A percentile compares a stretch with the other conserved stretches of the same genome.
phyloP scores from a whole-genome alignment of 2,888 invertebrate genomes.

The Danaus chrysippus region DNA sequence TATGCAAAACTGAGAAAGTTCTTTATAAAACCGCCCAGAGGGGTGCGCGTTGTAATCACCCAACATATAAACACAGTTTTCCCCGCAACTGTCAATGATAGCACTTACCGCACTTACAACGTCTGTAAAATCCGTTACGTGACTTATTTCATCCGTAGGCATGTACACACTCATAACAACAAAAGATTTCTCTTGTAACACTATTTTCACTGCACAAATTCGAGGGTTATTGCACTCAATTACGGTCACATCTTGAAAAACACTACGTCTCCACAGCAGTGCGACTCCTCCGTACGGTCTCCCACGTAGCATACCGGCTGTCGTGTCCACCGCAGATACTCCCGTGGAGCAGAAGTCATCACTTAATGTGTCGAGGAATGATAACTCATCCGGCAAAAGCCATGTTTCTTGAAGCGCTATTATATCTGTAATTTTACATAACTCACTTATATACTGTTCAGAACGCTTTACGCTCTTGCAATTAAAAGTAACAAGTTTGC shows the following conservation, averaged over 20 bases:
- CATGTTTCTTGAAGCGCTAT: too few relatives aligned
- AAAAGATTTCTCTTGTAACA: too few relatives aligned
- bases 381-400: too few relatives aligned
- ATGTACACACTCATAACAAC: neutral
- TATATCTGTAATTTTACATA: too few relatives aligned
- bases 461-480: too few relatives aligned
- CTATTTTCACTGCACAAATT: too few relatives aligned
- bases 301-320: neutral
- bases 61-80: slow-evolving; percentile 5
- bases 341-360: neutral
- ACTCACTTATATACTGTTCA: too few relatives aligned
- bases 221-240: too few relatives aligned
- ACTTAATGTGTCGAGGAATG: neutral
- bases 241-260: too few relatives aligned
- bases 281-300: slow-evolving; percentile 2
- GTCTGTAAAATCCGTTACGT: neutral
- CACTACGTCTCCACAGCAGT: slow-evolving; percentile 5
- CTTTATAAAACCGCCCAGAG: slow-evolving; percentile 9
- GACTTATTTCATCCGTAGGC: neutral
- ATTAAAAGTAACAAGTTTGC: too few relatives aligned
- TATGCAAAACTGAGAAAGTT: slow-evolving; percentile 9
- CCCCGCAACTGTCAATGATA: neutral
- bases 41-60: slow-evolving; percentile 9
- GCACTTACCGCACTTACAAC: neutral
- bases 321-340: neutral